These are phyloP conservation scores for Dryas iulia DNA, from an alignment of 1,140 invertebrate species.

Conservation along the genomic window DNA sequence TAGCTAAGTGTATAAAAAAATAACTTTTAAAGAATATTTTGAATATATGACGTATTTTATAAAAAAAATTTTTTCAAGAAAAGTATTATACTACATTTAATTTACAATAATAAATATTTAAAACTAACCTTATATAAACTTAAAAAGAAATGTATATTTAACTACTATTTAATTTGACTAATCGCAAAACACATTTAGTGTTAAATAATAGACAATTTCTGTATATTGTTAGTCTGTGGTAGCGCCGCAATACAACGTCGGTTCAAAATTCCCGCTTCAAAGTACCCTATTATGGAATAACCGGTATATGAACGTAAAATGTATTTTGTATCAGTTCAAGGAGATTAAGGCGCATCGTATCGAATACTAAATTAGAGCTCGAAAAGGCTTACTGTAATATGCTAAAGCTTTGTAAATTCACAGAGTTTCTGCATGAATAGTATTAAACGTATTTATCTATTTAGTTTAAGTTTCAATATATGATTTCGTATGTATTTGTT, in stretches of 20 bases:
- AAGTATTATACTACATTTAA: no score
- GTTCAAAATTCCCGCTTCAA: background rate
- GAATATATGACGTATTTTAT: no score
- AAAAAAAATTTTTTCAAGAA: no score
- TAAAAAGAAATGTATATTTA: no score
- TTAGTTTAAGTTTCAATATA: background rate
- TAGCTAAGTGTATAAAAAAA: background rate
- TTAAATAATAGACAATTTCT: background rate
- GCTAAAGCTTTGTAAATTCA: background rate
- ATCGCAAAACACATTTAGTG: no score
- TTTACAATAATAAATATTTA: no score
- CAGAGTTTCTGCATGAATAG: background rate
- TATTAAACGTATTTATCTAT: background rate
- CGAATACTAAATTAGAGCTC: background rate
- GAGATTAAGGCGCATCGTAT: background rate
- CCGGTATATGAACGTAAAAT: no score
- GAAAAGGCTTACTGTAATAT: background rate
- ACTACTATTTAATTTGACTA: no score
- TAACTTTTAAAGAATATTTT: no score
- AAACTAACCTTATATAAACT: no score
- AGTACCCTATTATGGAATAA: background rate
- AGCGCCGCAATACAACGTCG: background rate
- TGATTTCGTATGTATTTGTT: no score
- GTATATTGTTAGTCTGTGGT: background rate
- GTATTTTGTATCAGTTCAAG: background rate